Base-by-base conservation (phyloP, 2,797 vertebrate genomes). In the Sebastiscus albofasciatus region DNA sequence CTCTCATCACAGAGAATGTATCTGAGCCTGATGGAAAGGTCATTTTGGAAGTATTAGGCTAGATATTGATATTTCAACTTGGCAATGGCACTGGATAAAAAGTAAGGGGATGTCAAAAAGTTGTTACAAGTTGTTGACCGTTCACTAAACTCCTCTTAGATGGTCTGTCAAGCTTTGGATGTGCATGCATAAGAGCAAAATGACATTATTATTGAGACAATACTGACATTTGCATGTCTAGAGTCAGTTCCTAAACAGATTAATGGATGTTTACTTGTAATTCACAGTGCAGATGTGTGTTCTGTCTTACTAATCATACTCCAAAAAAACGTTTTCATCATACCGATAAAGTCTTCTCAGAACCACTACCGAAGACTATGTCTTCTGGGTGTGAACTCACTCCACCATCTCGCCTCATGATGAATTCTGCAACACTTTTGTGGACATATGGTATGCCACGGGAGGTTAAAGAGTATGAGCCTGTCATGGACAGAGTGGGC, bases 331-430 rank as follows among this genome's bases (percentile, higher is more conserved):
- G 1, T 22, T 68, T 34, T 33, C 20, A 14, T 67, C 66, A 1
- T 70, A 83, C 81, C n/a, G 0, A 26, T 26, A 75, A 11, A 55
- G 0, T 0, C 24, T 11, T 33, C 31, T 75, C 60, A 54, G 33
- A 79, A 22, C 81, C 81, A 3, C 3, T 0, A 3, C 66, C 61
- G 26, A 66, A 1, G 6, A 71, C 27, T 34, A 83, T 46, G 33
- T 79, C 46, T 26, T 71, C 76, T 18, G 66, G 59, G 26, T 66
- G 2, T 26, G 77, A 72, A 3, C 4, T 42, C 26, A 54, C 58
- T 72, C 82, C 72, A 31, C 22, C 52, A 11, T 77, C 82, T 34
- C 73, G 16, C 39, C 20, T 65, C 3, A 6, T 34, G 26, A 82
- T 77, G 22, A 82, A 79, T 60, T 72, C 60, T 5, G 75, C 54